A percentile compares a stretch with the other conserved stretches of the same genome.
phyloP scores from a whole-genome alignment of 1,140 invertebrate species.

The Melitaea cinxia region DNA sequence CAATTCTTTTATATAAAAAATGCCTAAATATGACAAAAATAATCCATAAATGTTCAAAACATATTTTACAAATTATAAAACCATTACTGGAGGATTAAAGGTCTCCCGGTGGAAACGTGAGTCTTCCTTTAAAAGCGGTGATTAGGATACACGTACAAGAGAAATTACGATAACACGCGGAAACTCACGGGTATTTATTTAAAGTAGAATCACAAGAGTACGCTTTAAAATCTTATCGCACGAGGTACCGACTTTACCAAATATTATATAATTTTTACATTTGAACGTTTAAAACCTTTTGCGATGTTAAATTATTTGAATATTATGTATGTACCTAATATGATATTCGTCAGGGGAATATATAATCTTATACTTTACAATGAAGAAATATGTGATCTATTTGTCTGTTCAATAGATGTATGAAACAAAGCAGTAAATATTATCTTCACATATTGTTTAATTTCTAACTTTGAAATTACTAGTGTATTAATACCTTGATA shows the following conservation, averaged over 20 bases:
- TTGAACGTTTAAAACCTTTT: no score
- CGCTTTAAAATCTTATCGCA: slow-evolving; percentile 38
- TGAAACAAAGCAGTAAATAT: no score
- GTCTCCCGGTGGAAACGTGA: slow-evolving; percentile 54
- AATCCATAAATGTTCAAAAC: slow-evolving; percentile 46
- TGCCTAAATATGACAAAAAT: background rate
- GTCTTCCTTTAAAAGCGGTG: slow-evolving; percentile 59
- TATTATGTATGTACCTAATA: no score
- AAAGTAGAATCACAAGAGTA: slow-evolving; percentile 33
- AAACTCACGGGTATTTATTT: slow-evolving; percentile 42
- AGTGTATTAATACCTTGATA: no score
- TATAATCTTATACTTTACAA: no score
- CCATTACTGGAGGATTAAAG: slow-evolving; percentile 69
- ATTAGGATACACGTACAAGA: slow-evolving; percentile 60
- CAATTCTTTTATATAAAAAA: background rate
- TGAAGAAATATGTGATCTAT: no score
- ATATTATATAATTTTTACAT: no score
- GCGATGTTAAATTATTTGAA: no score
- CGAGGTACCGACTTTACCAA: slow-evolving; percentile 3
- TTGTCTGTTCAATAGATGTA: no score
- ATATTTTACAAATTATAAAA: slow-evolving; percentile 58
- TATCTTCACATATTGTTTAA: no score
- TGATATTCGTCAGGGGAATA: no score
- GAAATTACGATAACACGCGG: slow-evolving; percentile 48
- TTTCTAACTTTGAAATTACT: no score